Percentiles rank a stretch among this genome's conserved stretches.
Evolutionary conservation across 1,140 invertebrate species (phyloP).

Genomic region (Meloidogyne chitwoodi): DNA sequence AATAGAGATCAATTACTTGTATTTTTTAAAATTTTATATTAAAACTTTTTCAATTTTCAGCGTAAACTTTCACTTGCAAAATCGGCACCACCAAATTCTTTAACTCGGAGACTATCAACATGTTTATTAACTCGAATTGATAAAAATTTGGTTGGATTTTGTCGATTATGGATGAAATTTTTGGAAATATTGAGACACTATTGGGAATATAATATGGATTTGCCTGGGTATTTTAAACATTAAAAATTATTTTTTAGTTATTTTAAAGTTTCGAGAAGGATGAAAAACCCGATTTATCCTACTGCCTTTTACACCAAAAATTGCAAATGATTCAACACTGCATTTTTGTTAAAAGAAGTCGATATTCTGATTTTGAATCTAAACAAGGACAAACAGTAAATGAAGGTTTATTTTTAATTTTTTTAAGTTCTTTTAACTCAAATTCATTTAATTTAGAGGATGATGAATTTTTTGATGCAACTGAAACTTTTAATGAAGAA

Average conservation of each 20-base stretch:
- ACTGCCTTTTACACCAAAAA: slow-evolving; percentile 89
- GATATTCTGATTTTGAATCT: slow-evolving; percentile 32
- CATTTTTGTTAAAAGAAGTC: slow-evolving; percentile 72
- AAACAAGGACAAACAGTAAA: not conserved
- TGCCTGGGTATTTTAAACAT: slow-evolving; percentile 30
- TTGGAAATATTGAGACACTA: slow-evolving; percentile 20
- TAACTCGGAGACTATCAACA: slow-evolving; percentile 16
- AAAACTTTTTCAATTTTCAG: slow-evolving; percentile 10
- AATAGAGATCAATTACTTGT: slow-evolving; percentile 2
- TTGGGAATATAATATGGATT: slow-evolving; percentile 36
- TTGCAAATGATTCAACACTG: slow-evolving; percentile 93
- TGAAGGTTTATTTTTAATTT: not conserved
- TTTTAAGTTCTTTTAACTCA: too few relatives aligned
- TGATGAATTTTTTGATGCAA: slow-evolving; percentile 64
- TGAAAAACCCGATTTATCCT: slow-evolving; percentile 69
- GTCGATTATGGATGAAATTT: slow-evolving; percentile 33
- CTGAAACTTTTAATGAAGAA: slow-evolving; percentile 5
- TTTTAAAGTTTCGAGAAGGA: slow-evolving; percentile 29
- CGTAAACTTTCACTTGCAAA: slow-evolving; percentile 16
- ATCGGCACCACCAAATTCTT: slow-evolving; percentile 30
- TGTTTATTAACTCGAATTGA: slow-evolving; percentile 24
- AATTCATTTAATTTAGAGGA: slow-evolving; percentile 61
- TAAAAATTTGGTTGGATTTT: not conserved
- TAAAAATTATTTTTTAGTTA: not conserved
- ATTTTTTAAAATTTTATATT: not conserved